A percentile compares a stretch with the other conserved stretches of the same genome.
Conservation (phyloP, 2,888 invertebrate genomes). For the Venusia cambrica region DNA sequence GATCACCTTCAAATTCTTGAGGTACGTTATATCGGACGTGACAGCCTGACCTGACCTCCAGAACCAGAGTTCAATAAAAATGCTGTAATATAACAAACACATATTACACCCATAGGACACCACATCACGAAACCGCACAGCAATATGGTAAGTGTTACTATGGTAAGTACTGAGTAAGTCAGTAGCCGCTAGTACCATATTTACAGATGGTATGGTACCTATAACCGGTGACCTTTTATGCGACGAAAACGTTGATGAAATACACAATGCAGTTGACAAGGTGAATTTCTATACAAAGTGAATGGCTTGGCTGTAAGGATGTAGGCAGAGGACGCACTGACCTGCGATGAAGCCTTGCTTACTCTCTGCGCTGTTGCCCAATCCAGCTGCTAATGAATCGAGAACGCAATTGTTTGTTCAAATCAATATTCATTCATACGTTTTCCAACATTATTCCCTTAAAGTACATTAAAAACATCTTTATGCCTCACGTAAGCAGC, state of each 20-base stretch:
- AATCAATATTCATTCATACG: conserved; percentile 9
- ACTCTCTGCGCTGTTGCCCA: conserved; percentile 48
- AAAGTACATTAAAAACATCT: conserved; percentile 27
- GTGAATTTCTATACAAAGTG: conserved; percentile 68
- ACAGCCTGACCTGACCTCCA: conserved; percentile 12
- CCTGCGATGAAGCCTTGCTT: conserved; percentile 48
- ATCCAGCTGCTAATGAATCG: conserved; percentile 30
- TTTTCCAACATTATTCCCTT: conserved; percentile 15
- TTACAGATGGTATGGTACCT: conserved; percentile 35
- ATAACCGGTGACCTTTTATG: conserved; percentile 46
- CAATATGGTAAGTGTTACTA: conserved; percentile 25
- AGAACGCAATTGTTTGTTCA: too few relatives aligned
- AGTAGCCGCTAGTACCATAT: conserved; percentile 25
- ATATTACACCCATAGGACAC: conserved; percentile 25
- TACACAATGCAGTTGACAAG: conserved; percentile 61
- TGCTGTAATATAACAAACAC: conserved; percentile 28
- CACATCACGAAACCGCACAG: conserved; percentile 14
- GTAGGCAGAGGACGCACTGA: conserved; percentile 52
- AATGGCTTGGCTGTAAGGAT: conserved; percentile 60
- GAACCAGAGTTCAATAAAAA: conserved; percentile 24
- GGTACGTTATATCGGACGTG: conserved; percentile 16
- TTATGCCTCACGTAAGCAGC: conserved; percentile 47
- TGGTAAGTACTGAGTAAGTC: conserved; percentile 25
- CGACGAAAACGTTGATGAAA: conserved; percentile 50
- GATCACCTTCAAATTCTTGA: too few relatives aligned